phyloP scores from a whole-genome alignment of 2,113 vertebrate species.

The Turnix velox region DNA sequence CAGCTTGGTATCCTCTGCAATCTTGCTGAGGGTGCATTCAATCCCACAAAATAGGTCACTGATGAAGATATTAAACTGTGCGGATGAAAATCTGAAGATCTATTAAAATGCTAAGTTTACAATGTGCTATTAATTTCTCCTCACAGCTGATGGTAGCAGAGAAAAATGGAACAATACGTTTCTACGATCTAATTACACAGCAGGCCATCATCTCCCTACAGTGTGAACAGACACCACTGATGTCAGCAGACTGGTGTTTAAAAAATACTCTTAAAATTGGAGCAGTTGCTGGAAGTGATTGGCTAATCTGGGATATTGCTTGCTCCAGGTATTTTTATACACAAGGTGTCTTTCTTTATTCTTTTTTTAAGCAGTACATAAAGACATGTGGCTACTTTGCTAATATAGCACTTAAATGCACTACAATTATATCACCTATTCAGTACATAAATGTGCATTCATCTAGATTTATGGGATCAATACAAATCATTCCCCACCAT shows the following conservation, averaged over 20 bases:
- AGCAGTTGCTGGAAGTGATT: constrained; percentile 91
- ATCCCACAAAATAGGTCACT: not conserved
- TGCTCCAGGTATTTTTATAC: constrained; percentile 83
- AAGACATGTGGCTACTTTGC: not conserved
- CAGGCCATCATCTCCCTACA: constrained; percentile 94
- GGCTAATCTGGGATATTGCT: constrained; percentile 96
- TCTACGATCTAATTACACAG: constrained; percentile 90
- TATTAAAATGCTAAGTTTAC: not conserved
- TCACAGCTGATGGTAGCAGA: constrained; percentile 94
- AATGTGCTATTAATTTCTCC: not conserved
- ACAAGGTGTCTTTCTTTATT: not conserved
- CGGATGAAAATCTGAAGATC: not conserved
- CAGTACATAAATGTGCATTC: not conserved
- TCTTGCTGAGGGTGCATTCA: not conserved
- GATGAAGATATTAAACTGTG: not conserved
- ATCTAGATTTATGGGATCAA: not conserved
- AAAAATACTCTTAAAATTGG: constrained; percentile 93
- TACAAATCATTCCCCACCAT: not conserved
- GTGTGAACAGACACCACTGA: constrained; percentile 84
- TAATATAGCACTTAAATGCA: not conserved
- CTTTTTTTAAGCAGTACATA: not conserved
- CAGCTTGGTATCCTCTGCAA: not conserved
- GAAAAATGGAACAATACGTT: constrained; percentile 90
- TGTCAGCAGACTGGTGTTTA: constrained; percentile 96
- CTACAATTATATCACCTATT: not conserved